Conservation (phyloP, 2,888 invertebrate genomes). For the Sphaeridia pumilis region DNA sequence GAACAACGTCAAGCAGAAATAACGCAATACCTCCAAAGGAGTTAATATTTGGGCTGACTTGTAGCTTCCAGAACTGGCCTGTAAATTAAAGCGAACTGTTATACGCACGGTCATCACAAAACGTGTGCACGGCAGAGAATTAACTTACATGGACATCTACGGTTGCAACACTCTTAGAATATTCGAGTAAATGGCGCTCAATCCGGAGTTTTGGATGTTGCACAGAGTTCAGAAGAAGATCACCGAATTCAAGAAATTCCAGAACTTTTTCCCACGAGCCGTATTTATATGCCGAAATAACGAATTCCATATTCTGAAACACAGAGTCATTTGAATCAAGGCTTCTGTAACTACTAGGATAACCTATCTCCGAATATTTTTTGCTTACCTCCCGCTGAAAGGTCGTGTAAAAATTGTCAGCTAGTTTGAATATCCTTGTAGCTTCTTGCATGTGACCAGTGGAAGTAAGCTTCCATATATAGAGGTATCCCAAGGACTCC, state of each 20-base stretch:
- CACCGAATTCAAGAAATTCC: conserved; percentile 75
- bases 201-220: conserved; percentile 57
- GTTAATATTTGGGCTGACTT: too few species aligned
- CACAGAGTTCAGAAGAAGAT: conserved; percentile 65
- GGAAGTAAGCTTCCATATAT: conserved; percentile 51
- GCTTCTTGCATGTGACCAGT: conserved; percentile 60
- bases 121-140: too few species aligned
- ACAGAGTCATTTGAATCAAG: not conserved
- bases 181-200: conserved; percentile 58
- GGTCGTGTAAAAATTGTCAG: conserved; percentile 72
- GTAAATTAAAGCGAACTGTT: too few species aligned
- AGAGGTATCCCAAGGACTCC: conserved; percentile 77
- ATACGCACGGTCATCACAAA: too few species aligned
- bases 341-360: not conserved
- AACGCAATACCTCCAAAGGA: too few species aligned
- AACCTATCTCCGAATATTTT: too few species aligned
- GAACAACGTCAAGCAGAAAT: too few species aligned
- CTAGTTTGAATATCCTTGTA: conserved; percentile 57
- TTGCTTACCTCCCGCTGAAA: conserved; percentile 72
- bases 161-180: conserved; percentile 13
- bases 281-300: conserved; percentile 84
- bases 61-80: too few species aligned
- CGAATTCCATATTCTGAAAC: conserved; percentile 71
- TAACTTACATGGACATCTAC: too few species aligned
- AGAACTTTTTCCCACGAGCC: conserved; percentile 86